These are phyloP conservation scores for Cerastis leucographa DNA, from an alignment of 2,888 invertebrate species.

Conservation along the genomic window DNA sequence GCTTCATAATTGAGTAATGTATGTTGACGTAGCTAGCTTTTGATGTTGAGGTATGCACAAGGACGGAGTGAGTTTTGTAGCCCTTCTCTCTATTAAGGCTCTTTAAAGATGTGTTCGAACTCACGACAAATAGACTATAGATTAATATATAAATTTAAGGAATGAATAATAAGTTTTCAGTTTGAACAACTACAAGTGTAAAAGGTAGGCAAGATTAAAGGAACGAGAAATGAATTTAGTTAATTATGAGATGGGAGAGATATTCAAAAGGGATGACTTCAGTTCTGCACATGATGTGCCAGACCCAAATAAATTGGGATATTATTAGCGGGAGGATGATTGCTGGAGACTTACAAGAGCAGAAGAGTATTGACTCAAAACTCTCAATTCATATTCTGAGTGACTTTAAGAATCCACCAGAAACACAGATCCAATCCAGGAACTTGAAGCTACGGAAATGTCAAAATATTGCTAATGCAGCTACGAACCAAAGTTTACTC, in stretches of 20 bases:
- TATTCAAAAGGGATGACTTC: background rate
- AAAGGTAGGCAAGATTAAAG: too few relatives aligned
- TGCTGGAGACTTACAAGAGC: background rate
- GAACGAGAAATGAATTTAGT: background rate
- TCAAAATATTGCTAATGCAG: conserved; percentile 30
- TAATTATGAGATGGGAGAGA: background rate
- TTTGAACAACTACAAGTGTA: background rate
- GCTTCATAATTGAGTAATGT: conserved; percentile 44
- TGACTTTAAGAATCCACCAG: background rate
- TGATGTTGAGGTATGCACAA: conserved; percentile 39
- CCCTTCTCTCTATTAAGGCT: conserved; percentile 47
- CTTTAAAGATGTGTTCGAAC: conserved; percentile 24
- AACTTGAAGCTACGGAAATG: conserved; percentile 21
- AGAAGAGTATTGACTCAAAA: background rate
- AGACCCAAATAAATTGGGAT: background rate
- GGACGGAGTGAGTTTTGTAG: conserved; percentile 45
- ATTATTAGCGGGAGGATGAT: too few relatives aligned
- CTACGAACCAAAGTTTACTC: conserved; percentile 33
- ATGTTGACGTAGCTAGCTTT: conserved; percentile 36
- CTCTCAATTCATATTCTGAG: background rate
- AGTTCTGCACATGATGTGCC: background rate
- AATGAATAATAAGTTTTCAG: background rate
- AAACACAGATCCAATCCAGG: background rate
- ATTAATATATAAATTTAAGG: background rate
- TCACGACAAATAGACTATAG: conserved; percentile 6